These are phyloP conservation scores for Camponotus fellah DNA, from an alignment of 2,888 invertebrate species.

Conservation along the genomic window DNA sequence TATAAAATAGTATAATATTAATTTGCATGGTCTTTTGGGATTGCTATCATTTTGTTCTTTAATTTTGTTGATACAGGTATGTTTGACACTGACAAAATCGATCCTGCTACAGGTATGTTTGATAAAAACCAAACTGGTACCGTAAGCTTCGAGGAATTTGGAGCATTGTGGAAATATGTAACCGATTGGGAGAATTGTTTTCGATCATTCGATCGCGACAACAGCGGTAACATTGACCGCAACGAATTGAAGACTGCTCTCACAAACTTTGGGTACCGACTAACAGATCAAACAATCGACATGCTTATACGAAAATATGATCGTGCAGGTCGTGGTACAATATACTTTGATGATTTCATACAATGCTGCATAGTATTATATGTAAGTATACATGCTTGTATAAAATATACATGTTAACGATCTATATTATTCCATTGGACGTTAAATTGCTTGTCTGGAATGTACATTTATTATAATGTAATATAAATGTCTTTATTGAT, in stretches of 20 bases:
- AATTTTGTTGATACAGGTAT: conserved; percentile 82
- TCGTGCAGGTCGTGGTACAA: conserved; percentile 95
- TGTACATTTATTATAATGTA: conserved; percentile 24
- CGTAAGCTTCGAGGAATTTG: conserved; percentile 98
- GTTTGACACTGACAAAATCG: conserved; percentile 84
- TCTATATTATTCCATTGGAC: conserved; percentile 41
- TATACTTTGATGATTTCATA: conserved; percentile 99
- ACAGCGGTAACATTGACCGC: conserved; percentile 96
- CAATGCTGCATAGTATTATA: conserved; percentile 97
- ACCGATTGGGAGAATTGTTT: conserved; percentile 99
- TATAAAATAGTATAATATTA: conserved; percentile 2
- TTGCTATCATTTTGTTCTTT: conserved; percentile 68
- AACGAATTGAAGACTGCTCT: conserved; percentile 96
- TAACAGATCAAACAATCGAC: conserved; percentile 94
- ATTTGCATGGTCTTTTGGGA: conserved; percentile 66
- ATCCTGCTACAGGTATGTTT: conserved; percentile 92
- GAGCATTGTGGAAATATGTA: conserved; percentile 98
- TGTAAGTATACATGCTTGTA: conserved; percentile 89
- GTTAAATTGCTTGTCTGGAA: not conserved
- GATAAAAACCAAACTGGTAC: conserved; percentile 96
- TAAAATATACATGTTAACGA: not conserved
- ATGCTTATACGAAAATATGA: conserved; percentile 97
- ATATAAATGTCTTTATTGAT: too few relatives aligned
- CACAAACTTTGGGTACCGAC: conserved; percentile 94
- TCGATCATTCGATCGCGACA: conserved; percentile 96